These are phyloP conservation scores for Hydrochoerus hydrochaeris DNA, from an alignment of 2,113 vertebrate genomes.

Conservation along the genomic window DNA sequence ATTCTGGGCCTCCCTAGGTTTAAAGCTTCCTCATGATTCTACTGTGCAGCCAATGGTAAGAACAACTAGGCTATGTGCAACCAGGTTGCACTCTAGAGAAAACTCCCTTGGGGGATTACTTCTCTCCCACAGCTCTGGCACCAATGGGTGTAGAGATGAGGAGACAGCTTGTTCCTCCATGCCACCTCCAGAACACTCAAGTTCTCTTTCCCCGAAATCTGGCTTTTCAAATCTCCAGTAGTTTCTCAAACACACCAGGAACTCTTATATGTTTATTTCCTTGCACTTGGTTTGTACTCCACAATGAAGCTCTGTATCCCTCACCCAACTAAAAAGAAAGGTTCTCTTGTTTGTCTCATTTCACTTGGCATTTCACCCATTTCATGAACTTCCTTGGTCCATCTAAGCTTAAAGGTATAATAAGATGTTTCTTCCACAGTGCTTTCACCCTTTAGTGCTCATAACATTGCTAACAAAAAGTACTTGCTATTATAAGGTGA, in stretches of 20 bases:
- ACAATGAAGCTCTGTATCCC: neutral
- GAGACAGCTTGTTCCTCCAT: neutral
- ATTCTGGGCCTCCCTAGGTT: neutral
- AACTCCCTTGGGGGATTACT: neutral
- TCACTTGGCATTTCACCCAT: neutral
- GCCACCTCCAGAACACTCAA: neutral
- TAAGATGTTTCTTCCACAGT: neutral
- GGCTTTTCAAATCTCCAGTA: neutral
- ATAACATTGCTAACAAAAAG: neutral
- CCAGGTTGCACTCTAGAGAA: neutral
- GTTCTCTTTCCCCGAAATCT: neutral
- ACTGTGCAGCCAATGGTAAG: neutral
- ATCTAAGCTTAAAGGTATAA: neutral
- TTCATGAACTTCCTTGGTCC: neutral
- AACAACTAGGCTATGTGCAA: neutral
- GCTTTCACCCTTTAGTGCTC: neutral
- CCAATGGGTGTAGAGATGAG: neutral
- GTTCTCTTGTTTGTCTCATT: constrained; percentile 42
- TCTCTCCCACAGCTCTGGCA: neutral
- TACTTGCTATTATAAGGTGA: neutral
- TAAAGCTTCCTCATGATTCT: neutral
- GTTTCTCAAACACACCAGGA: constrained; percentile 3
- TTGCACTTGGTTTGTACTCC: constrained; percentile 14
- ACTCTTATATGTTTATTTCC: neutral
- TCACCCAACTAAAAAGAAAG: constrained; percentile 44